Evolutionary conservation across 2,113 vertebrate genomes (phyloP), one percentile per base, ranked within the genome.

Genomic region (Arvicanthis niloticus): DNA sequence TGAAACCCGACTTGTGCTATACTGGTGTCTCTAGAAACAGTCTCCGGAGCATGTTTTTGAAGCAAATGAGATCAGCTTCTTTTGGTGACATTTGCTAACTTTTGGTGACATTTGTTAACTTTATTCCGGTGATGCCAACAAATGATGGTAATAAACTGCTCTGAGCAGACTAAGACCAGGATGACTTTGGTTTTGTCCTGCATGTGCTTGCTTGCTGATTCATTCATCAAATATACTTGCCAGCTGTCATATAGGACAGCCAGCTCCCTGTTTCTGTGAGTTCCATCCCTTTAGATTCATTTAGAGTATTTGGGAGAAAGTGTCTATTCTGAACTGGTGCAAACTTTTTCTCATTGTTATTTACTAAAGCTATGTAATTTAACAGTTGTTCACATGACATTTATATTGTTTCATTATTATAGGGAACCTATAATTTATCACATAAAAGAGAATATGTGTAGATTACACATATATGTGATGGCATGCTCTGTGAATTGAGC

Each of bases 91-190:
- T n/a, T 82, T 94, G 40, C 45, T 84, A 42, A 56, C 85, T 89
- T 48, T 65, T 70, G 67, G 17, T 93, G 45, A 29, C 75, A 62
- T n/a, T 82, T 94, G 40, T n/a, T 84, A 42, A 56, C 85, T 89
- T 48, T 65, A 42, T 56, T 89, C 85, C 70, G 37, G 78, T 90
- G 42, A 80, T 93, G 77, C 62, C 56, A 91, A 40, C 91, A 93
- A 75, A 40, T 84, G n/a, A 67, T 94, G 48, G 53, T 40, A 91
- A 34, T 91, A 91, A 88, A 60, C 53, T 42, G 53, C n/a, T 96
- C 40, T 76, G 45, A 94, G 15, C 7, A 81, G 7, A 68, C 24
- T 34, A 72, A 75, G 34, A 62, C 65, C 45, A 88, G 31, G 21
- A 58, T 82, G 51, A 45, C 7, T 26, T 81, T 42, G 62, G 45